Percentiles rank a stretch among this genome's conserved stretches.
Evolutionary conservation across 2,888 invertebrate species (phyloP).

Genomic region (Cephus pulcher): DNA sequence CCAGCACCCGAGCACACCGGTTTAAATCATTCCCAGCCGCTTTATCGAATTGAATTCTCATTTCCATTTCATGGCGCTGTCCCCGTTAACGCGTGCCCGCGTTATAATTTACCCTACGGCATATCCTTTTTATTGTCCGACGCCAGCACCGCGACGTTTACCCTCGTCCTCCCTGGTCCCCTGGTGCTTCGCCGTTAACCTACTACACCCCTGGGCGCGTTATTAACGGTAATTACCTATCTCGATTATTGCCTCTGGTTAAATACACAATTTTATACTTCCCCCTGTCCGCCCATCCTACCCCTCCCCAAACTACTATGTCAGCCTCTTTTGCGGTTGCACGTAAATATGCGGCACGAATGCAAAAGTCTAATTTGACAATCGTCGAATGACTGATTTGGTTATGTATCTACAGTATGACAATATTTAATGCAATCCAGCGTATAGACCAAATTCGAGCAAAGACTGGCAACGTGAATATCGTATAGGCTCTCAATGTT

Average conservation of each 20-base stretch:
- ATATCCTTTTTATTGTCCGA: neutral
- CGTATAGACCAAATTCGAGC: neutral
- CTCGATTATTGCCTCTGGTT: neutral
- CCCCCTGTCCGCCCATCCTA: neutral
- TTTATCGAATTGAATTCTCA: neutral
- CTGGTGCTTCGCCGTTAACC: neutral
- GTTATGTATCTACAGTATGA: neutral
- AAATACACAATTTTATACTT: neutral
- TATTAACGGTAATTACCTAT: neutral
- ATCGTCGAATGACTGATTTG: neutral
- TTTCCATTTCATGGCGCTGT: neutral
- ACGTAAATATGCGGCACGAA: neutral
- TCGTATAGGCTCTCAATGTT: neutral
- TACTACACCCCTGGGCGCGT: neutral
- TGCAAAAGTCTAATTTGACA: neutral
- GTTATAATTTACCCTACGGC: neutral
- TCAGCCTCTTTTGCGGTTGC: neutral
- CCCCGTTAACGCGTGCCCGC: neutral
- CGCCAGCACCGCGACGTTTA: neutral
- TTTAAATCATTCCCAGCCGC: neutral
- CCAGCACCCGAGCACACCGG: neutral
- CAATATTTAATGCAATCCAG: neutral
- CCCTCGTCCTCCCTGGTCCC: neutral
- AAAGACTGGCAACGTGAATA: neutral
- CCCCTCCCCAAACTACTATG: neutral